Evolutionary conservation across 2,797 vertebrate species (phyloP).

Genomic region (Sphenodon punctatus): DNA sequence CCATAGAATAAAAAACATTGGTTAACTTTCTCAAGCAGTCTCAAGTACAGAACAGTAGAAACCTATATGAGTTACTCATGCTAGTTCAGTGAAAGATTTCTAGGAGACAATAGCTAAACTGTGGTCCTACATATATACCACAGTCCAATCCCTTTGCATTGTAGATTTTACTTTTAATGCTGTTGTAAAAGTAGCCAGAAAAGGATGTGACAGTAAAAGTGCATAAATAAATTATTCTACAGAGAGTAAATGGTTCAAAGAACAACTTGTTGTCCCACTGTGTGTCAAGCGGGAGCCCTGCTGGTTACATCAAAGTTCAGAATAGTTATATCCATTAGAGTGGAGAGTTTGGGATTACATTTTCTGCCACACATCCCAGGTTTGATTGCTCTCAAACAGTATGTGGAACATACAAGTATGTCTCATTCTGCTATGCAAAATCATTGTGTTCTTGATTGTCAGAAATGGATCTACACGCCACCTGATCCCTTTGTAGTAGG

Average conservation of each 20-base stretch:
- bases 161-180: conserved; percentile 11
- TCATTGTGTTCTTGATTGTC: too few relatives aligned
- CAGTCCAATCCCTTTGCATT: conserved; percentile 15
- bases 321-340: background rate
- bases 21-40: background rate
- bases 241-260: conserved; percentile 10
- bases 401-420: too few relatives aligned
- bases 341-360: background rate
- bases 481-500: too few relatives aligned
- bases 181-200: background rate
- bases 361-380: background rate
- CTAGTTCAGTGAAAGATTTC: background rate
- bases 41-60: background rate
- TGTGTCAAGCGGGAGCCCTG: background rate
- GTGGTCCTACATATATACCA: conserved; percentile 21
- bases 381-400: background rate
- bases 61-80: too few relatives aligned
- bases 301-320: background rate
- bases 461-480: too few relatives aligned
- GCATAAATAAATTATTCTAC: conserved; percentile 14
- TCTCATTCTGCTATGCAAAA: too few relatives aligned
- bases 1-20: rapidly evolving
- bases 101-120: conserved; percentile 8
- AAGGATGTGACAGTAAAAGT: background rate
- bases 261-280: conserved; percentile 3